phyloP scores from a whole-genome alignment of 35 echinoderm and acorn worm genomes.

The Heliocidaris tuberculata region DNA sequence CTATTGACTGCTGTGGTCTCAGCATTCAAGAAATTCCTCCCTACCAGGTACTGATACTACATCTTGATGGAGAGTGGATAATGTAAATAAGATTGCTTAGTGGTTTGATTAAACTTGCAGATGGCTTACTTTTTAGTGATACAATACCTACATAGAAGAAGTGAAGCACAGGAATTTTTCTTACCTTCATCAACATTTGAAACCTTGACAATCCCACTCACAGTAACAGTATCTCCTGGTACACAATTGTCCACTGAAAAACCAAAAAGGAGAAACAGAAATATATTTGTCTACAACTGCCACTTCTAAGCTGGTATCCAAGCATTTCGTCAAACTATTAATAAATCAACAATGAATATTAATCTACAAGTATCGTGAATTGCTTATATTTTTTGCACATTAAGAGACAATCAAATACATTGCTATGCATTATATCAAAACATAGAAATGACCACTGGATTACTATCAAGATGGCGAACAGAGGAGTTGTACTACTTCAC shows the following conservation, averaged over 20 bases:
- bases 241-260: slow-evolving; percentile 85
- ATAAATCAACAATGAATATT: neutral
- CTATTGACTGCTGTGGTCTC: no score
- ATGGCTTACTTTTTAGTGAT: no score
- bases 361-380: neutral
- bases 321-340: neutral
- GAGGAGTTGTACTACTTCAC: neutral
- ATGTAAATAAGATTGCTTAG: no score
- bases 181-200: slow-evolving; percentile 87
- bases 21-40: no score
- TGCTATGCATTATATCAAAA: neutral
- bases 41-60: no score
- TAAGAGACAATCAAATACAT: no score
- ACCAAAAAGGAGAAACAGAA: neutral
- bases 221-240: slow-evolving; percentile 92
- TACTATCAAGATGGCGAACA: neutral
- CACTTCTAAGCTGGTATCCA: neutral
- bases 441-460: neutral
- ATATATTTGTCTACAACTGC: neutral
- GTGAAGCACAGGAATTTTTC: neutral
- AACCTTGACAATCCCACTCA: slow-evolving; percentile 92
- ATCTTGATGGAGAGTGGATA: no score
- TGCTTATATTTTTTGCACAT: neutral
- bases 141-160: neutral
- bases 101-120: no score